phyloP scores from a whole-genome alignment of 1,140 invertebrate genomes.

The Drosophila nasuta region DNA sequence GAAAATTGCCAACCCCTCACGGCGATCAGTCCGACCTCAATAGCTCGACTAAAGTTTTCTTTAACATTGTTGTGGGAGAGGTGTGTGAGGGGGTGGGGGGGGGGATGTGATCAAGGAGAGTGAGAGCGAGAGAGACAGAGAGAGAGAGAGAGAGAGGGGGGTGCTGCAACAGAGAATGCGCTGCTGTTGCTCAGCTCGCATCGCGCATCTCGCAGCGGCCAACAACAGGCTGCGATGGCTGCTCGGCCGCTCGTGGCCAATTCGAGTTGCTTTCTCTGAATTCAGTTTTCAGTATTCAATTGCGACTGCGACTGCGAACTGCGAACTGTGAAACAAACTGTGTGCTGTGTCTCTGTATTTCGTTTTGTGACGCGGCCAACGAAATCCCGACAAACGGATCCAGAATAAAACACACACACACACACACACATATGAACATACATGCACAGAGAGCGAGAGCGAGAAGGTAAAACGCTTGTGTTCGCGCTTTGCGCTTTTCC shows the following conservation, averaged over 20 bases:
- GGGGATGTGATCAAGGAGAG: background rate
- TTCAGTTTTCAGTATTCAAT: constrained; percentile 81
- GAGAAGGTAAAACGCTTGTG: constrained; percentile 47
- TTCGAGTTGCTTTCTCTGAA: constrained; percentile 71
- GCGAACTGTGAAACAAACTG: too few species aligned
- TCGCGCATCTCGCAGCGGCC: constrained; percentile 15
- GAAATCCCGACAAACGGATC: constrained; percentile 58
- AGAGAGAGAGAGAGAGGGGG: background rate
- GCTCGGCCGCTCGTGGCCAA: constrained; percentile 76
- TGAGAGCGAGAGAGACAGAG: background rate
- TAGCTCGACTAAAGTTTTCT: constrained; percentile 26
- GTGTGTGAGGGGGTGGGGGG: background rate
- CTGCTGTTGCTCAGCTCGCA: constrained; percentile 51
- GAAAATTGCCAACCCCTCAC: constrained; percentile 76
- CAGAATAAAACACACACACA: constrained; percentile 20
- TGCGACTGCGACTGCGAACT: constrained; percentile 74
- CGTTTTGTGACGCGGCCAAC: constrained; percentile 40
- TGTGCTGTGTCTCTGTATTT: constrained; percentile 60
- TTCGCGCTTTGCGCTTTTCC: constrained; percentile 59
- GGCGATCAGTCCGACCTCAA: constrained; percentile 76
- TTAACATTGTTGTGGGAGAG: background rate
- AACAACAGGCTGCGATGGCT: constrained; percentile 80
- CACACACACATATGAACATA: background rate
- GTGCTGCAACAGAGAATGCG: constrained; percentile 38
- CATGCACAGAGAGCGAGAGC: background rate